Conservation (phyloP, 1,140 invertebrate species). For the Nasonia longicornis region DNA sequence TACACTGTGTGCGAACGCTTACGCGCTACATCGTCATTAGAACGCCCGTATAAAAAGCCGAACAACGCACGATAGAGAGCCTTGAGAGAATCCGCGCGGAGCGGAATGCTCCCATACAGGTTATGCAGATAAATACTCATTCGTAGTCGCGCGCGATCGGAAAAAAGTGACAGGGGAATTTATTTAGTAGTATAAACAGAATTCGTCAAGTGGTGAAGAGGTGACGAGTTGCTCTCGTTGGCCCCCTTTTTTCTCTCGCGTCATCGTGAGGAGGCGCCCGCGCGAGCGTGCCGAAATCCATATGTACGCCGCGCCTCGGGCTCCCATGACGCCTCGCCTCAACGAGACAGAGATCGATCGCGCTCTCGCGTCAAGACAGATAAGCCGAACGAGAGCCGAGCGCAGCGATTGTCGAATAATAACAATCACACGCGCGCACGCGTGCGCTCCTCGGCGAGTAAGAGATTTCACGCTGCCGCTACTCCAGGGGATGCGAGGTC, state of each 20-base stretch:
- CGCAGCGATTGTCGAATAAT: background rate
- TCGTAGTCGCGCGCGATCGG: no score
- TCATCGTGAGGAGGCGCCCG: background rate
- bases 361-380: conserved; percentile 23
- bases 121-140: no score
- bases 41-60: no score
- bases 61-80: no score
- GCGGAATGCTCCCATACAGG: no score
- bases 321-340: background rate
- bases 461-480: background rate
- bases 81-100: no score
- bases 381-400: background rate
- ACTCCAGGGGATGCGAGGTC: background rate
- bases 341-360: conserved; percentile 30
- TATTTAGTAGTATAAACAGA: background rate
- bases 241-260: background rate
- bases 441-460: background rate
- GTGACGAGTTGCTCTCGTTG: background rate
- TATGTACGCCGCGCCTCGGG: background rate
- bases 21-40: no score
- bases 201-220: background rate
- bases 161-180: background rate
- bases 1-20: no score
- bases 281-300: background rate
- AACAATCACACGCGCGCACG: background rate